Base-by-base conservation (phyloP, 2,888 invertebrate species). In the Mermis nigrescens region DNA sequence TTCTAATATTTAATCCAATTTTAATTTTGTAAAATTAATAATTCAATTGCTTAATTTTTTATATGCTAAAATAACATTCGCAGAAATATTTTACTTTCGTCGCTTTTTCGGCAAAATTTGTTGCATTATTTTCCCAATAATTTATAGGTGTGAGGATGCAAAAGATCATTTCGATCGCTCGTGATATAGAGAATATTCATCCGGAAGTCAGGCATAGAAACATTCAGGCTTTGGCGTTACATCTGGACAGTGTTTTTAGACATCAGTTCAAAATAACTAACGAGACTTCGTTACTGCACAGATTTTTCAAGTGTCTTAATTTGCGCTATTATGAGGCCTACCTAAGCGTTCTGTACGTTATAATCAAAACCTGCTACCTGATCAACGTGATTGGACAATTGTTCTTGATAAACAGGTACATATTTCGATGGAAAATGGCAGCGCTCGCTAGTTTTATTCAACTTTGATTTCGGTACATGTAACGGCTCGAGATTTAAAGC, bases 261-360 rank as follows among this genome's bases (percentile, higher is more conserved):
- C 70, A 70, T 58, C 54, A 53, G 22, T 53, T 53, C 29, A 53
- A 53, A 53, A 53, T 53, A 12, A 7, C 54, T 12, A 53, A 12
- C 27, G 31, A 53, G 24, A 28, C 27, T 53, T 29, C 31, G 54
- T 12, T 31, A 3, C 15, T 55, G 19, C 64, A 57, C 63, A 63
- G 66, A 55, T 61, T 68, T 15, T 63, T 68, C 45, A 66, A 67
- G 28, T 64, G 69, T 45, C 62, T 70, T 7, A 70, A 70, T 55
- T 61, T 69, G 12, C 68, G 71, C 24, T 71, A 67, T 63, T 71
- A 69, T 62, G 70, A 71, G 56, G 67, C 69, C 15, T 71, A 70
- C 59, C 60, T 71, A 55, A 69, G 68, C 2, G 64, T 64, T 22
- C 62, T 71, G 45, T 71, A 71, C 60, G 58, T 71, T 64, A 12